phyloP scores from a whole-genome alignment of 2,113 vertebrate genomes.

The Microcebus tavaratra region DNA sequence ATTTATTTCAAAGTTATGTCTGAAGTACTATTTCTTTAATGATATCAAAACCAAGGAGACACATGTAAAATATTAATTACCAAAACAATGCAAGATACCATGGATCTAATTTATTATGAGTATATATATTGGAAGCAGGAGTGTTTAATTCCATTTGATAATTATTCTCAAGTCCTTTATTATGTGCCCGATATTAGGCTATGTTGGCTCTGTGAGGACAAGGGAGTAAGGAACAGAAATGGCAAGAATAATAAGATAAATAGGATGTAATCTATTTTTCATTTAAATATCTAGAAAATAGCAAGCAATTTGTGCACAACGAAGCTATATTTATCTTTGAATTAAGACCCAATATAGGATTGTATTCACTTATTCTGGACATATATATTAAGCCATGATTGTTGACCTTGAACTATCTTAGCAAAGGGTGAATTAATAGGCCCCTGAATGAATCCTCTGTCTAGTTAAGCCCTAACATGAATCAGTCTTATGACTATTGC shows the following conservation, averaged over 20 bases:
- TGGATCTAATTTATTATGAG: not conserved
- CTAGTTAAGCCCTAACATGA: not conserved
- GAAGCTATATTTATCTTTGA: not conserved
- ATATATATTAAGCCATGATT: not conserved
- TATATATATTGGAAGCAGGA: not conserved
- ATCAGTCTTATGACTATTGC: not conserved
- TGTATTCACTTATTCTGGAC: not conserved
- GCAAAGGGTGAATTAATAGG: not conserved
- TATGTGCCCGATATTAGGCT: not conserved
- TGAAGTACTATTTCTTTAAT: not conserved
- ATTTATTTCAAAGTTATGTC: not conserved
- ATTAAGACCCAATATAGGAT: not conserved
- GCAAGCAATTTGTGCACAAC: not conserved
- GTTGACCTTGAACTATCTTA: not conserved
- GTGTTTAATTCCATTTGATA: not conserved
- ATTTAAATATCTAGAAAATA: not conserved
- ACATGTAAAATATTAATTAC: not conserved
- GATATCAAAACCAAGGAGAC: not conserved
- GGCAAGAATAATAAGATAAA: not conserved
- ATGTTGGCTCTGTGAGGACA: rapidly evolving
- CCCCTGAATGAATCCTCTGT: not conserved
- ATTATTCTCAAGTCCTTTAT: not conserved
- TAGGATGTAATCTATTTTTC: not conserved
- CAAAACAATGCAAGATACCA: not conserved
- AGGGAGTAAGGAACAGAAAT: not conserved